Percentiles rank a stretch among this genome's conserved stretches.
Evolutionary conservation across 2,797 vertebrate genomes (phyloP).

Genomic region (Scolopax bukidnonensis): DNA sequence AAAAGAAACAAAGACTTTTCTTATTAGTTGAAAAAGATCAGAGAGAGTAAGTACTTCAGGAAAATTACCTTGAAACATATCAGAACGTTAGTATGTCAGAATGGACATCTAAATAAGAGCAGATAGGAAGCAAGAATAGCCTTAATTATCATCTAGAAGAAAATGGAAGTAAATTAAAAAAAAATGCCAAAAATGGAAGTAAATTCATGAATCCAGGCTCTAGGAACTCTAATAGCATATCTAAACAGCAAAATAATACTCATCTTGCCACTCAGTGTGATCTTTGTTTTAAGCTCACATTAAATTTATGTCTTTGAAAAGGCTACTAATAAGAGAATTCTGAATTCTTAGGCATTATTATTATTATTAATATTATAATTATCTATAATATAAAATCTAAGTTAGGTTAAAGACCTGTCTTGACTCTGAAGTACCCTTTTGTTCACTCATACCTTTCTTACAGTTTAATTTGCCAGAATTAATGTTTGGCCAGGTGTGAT

Average conservation of each 20-base stretch:
- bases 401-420: background rate
- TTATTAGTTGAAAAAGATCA: background rate
- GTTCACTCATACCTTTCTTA: background rate
- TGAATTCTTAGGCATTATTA: background rate
- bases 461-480: constrained; percentile 12
- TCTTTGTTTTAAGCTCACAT: background rate
- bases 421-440: background rate
- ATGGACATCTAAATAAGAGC: background rate
- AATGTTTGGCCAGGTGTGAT: constrained; percentile 28
- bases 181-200: background rate
- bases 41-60: background rate
- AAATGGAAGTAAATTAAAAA: background rate
- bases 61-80: background rate
- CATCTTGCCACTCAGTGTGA: background rate
- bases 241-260: background rate
- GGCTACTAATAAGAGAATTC: background rate
- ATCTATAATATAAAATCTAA: background rate
- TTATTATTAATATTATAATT: background rate
- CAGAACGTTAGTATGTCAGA: background rate
- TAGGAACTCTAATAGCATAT: background rate
- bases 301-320: background rate
- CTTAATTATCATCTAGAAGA: background rate
- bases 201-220: background rate
- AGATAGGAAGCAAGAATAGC: background rate
- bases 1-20: background rate